These are phyloP conservation scores for Sclerurus mexicanus DNA, from an alignment of 2,113 vertebrate genomes.

Conservation along the genomic window DNA sequence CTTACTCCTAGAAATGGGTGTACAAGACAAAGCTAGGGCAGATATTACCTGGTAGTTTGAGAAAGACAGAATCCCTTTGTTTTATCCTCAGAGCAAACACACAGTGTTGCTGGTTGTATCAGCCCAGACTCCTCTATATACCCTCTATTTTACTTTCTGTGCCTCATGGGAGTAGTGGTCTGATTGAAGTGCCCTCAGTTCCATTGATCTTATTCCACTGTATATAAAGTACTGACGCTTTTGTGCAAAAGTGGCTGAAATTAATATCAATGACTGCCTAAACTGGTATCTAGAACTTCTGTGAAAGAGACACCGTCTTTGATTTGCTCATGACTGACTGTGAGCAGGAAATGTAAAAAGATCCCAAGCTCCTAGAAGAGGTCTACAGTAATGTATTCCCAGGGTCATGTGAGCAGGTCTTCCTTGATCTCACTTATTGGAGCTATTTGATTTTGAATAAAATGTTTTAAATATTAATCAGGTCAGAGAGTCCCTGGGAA, in stretches of 20 bases:
- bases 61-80: background rate
- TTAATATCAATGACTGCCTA: background rate
- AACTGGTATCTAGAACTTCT: background rate
- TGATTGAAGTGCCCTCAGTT: background rate
- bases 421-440: background rate
- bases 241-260: background rate
- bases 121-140: background rate
- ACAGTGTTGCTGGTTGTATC: background rate
- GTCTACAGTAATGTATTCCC: background rate
- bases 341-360: background rate
- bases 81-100: background rate
- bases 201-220: background rate
- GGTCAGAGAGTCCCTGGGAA: background rate
- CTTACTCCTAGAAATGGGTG: background rate
- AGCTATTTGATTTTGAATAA: conserved; percentile 28
- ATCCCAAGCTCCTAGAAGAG: background rate
- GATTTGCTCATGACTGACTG: background rate
- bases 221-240: background rate
- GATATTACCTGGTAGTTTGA: background rate
- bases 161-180: background rate
- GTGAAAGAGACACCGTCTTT: background rate
- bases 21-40: background rate
- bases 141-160: background rate
- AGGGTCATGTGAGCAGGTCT: background rate
- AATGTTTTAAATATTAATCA: conserved; percentile 18